Conservation (phyloP, 2,888 invertebrate genomes). For the Lagria hirta region DNA sequence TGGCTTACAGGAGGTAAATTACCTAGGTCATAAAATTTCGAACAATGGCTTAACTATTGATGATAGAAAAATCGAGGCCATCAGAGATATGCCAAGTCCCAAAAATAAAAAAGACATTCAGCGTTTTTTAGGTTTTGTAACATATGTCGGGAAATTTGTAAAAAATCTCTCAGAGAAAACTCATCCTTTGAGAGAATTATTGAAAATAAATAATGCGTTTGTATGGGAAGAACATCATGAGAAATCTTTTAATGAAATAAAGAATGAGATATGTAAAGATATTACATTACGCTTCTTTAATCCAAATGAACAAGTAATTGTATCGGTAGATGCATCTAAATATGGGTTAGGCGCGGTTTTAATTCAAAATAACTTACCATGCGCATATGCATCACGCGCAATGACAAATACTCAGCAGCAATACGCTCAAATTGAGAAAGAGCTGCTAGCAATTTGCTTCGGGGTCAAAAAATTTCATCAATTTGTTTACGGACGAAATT, state of each 20-base stretch:
- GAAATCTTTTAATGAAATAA: constrained; percentile 21
- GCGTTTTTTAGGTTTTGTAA: constrained; percentile 38
- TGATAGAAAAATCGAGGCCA: constrained; percentile 30
- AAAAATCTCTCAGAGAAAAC: constrained; percentile 27
- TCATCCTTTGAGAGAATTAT: constrained; percentile 16
- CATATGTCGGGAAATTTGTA: constrained; percentile 34
- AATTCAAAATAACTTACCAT: constrained; percentile 35
- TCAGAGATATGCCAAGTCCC: constrained; percentile 31
- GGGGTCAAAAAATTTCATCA: constrained; percentile 15
- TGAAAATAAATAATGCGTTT: constrained; percentile 28
- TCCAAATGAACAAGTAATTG: constrained; percentile 16
- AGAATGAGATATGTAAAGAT: constrained; percentile 13
- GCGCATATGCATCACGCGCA: constrained; percentile 28
- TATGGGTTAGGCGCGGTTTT: constrained; percentile 31
- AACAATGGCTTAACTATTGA: constrained; percentile 28
- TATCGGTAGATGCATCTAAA: constrained; percentile 31
- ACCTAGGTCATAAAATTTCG: constrained; percentile 32
- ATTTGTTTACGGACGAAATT: constrained; percentile 24
- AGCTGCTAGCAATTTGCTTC: constrained; percentile 21
- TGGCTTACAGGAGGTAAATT: constrained; percentile 27
- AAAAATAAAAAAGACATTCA: constrained; percentile 34
- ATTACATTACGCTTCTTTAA: constrained; percentile 24
- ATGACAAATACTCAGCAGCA: constrained; percentile 18
- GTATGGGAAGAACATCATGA: constrained; percentile 26
- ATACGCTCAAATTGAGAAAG: constrained; percentile 25